phyloP scores from a whole-genome alignment of 2,888 invertebrate genomes.

The Andrena camellia region DNA sequence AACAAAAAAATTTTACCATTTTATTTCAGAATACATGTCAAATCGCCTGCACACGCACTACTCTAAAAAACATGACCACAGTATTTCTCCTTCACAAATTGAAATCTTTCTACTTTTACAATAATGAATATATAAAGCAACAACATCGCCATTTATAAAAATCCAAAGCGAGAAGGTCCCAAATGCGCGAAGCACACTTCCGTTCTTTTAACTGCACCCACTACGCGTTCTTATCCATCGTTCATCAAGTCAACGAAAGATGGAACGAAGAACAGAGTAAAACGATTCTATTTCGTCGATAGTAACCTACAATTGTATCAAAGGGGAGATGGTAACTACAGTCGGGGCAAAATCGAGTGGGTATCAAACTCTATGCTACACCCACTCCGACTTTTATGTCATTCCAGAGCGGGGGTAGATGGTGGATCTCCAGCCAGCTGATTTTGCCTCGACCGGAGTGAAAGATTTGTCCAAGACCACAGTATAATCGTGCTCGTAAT shows the following conservation, averaged over 20 bases:
- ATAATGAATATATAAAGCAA: not conserved
- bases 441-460: slow-evolving; percentile 1
- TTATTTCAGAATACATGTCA: too few species aligned
- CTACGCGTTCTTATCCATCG: slow-evolving; percentile 9
- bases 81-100: not conserved
- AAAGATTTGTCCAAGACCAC: slow-evolving; percentile 16
- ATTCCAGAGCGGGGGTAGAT: not conserved
- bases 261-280: slow-evolving; percentile 9
- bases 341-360: not conserved
- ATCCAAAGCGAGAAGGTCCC: not conserved
- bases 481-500: slow-evolving; percentile 49
- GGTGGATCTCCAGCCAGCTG: not conserved
- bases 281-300: not conserved
- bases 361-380: too few species aligned
- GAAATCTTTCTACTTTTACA: not conserved
- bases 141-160: not conserved
- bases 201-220: slow-evolving; percentile 31
- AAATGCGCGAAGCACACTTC: slow-evolving; percentile 6
- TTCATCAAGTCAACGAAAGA: slow-evolving; percentile 1
- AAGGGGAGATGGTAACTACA: not conserved
- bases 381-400: not conserved
- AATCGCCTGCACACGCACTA: too few species aligned
- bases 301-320: not conserved
- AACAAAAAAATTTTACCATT: not conserved
- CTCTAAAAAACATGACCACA: too few species aligned